Evolutionary conservation across 2,888 invertebrate genomes (phyloP).

Genomic region (Teleiodes luculella): DNA sequence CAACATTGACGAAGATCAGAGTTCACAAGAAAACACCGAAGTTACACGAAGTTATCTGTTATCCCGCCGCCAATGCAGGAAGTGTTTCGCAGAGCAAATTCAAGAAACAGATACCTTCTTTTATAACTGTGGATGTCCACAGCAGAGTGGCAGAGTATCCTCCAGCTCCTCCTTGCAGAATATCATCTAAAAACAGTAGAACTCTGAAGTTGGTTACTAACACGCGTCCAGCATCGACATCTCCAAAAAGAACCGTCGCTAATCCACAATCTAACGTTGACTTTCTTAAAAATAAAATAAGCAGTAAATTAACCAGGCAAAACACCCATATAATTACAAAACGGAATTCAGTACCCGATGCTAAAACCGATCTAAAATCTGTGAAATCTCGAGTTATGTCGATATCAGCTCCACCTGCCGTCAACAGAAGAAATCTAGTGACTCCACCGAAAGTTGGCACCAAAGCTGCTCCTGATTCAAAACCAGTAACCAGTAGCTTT

Average conservation of each 20-base stretch:
- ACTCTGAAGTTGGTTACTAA: slow-evolving; percentile 82
- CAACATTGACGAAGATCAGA: slow-evolving; percentile 88
- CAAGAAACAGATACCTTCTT: slow-evolving; percentile 80
- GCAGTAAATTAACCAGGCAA: slow-evolving; percentile 75
- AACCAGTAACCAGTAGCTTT: slow-evolving; percentile 66
- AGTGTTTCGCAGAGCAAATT: slow-evolving; percentile 59
- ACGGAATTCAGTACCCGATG: slow-evolving; percentile 28
- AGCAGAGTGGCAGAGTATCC: slow-evolving; percentile 61
- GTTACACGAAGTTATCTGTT: slow-evolving; percentile 79
- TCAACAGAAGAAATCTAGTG: slow-evolving; percentile 52
- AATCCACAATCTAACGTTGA: slow-evolving; percentile 75
- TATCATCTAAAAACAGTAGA: slow-evolving; percentile 85
- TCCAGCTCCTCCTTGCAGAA: slow-evolving; percentile 86
- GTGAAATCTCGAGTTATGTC: slow-evolving; percentile 52
- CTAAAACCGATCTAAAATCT: slow-evolving; percentile 26
- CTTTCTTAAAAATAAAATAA: slow-evolving; percentile 80
- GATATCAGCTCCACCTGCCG: slow-evolving; percentile 61
- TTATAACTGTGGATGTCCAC: slow-evolving; percentile 57
- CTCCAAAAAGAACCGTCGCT: slow-evolving; percentile 52
- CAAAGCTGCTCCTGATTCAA: slow-evolving; percentile 36
- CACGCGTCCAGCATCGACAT: slow-evolving; percentile 59
- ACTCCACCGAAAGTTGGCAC: slow-evolving; percentile 31
- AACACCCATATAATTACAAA: slow-evolving; percentile 63
- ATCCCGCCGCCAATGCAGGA: slow-evolving; percentile 73
- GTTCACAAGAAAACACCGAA: slow-evolving; percentile 82